phyloP scores from a whole-genome alignment of 2,113 vertebrate species.

The Tachuris rubrigastra region DNA sequence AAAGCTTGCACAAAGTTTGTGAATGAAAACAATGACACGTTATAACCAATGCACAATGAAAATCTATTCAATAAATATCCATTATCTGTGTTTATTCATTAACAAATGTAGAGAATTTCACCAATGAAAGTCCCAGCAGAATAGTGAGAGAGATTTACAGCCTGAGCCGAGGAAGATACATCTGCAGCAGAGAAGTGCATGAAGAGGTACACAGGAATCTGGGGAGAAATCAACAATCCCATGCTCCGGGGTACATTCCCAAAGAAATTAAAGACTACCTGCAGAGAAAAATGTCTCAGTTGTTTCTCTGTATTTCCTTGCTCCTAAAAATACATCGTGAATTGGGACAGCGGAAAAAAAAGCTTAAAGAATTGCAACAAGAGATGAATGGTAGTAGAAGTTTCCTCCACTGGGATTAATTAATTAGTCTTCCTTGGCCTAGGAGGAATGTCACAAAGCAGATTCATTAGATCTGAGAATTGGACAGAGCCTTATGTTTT shows the following conservation, averaged over 20 bases:
- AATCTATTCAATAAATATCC: background rate
- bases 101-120: background rate
- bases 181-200: background rate
- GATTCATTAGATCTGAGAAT: constrained; percentile 20
- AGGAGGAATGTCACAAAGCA: background rate
- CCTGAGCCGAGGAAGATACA: background rate
- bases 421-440: constrained; percentile 42
- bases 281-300: background rate
- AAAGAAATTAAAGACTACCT: constrained; percentile 18
- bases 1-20: background rate
- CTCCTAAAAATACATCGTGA: background rate
- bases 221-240: constrained; percentile 4
- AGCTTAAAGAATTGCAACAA: background rate
- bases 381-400: background rate
- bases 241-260: background rate
- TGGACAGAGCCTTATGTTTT: background rate
- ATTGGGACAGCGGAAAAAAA: background rate
- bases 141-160: background rate
- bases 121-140: background rate
- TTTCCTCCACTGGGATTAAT: constrained; percentile 46
- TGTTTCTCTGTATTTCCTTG: background rate
- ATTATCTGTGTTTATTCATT: background rate
- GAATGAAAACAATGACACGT: background rate
- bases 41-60: background rate
- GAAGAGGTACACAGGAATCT: background rate